These are phyloP conservation scores for Tricholaema leucomelas DNA, from an alignment of 2,113 vertebrate genomes.

Conservation along the genomic window DNA sequence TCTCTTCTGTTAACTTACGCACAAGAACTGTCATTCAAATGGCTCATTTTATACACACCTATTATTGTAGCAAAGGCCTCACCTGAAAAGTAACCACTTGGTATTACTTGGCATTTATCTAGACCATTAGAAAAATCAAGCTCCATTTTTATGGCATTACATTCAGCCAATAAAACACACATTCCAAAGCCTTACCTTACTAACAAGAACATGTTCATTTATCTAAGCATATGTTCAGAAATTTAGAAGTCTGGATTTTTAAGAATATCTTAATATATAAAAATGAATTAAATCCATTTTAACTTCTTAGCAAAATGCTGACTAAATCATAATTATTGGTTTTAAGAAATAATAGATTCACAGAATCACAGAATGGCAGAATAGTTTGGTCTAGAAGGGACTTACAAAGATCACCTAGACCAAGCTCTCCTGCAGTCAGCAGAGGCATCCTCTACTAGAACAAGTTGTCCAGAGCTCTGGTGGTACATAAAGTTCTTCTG, in stretches of 20 bases:
- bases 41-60: background rate
- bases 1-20: background rate
- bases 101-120: background rate
- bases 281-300: rapidly evolving
- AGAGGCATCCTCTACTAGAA: too few relatives aligned
- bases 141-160: background rate
- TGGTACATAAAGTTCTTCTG: background rate
- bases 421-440: too few relatives aligned
- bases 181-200: background rate
- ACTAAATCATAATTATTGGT: background rate
- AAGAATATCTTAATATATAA: background rate
- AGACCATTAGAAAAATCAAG: background rate
- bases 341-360: background rate
- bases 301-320: background rate
- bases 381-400: too few relatives aligned
- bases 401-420: too few relatives aligned
- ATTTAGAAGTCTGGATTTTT: background rate
- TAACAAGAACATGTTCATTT: background rate
- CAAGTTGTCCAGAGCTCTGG: too few relatives aligned
- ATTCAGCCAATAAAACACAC: background rate
- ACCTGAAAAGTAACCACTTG: background rate
- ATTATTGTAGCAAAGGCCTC: background rate
- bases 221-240: background rate
- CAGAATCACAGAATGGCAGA: too few relatives aligned
- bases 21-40: background rate